These are phyloP conservation scores for Glyptemys insculpta DNA, from an alignment of 2,797 vertebrate genomes.

Conservation along the genomic window DNA sequence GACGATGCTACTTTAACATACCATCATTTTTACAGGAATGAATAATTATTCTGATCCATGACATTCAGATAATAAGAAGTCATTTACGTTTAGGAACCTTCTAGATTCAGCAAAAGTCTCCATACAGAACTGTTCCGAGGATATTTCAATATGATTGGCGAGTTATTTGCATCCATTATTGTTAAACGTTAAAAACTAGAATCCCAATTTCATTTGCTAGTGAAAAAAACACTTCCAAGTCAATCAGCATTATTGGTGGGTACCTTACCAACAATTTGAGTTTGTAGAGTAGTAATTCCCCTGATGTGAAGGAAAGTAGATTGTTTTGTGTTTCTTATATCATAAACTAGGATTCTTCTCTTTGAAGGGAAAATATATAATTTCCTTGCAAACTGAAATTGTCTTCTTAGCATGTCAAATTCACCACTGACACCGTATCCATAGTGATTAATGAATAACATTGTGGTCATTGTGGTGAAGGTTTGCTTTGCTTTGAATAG, in stretches of 20 bases:
- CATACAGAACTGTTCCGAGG: not conserved
- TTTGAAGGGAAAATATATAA: not conserved
- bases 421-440: not conserved
- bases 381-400: slow-evolving; percentile 3
- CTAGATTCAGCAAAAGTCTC: not conserved
- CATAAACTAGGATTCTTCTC: not conserved
- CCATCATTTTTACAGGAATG: not conserved
- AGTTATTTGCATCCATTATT: not conserved
- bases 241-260: not conserved
- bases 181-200: not conserved
- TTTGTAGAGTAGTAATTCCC: not conserved
- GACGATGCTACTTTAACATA: accelerated
- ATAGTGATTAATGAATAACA: not conserved
- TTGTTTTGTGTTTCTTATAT: not conserved
- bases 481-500: not conserved
- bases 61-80: not conserved
- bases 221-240: not conserved
- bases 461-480: not conserved
- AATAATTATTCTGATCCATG: not conserved
- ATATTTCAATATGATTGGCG: not conserved
- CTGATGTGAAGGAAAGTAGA: not conserved
- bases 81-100: not conserved
- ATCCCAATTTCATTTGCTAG: not conserved
- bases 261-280: not conserved
- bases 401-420: not conserved